Evolutionary conservation across 2,888 invertebrate genomes (phyloP).

Genomic region (Tenthredo notha): DNA sequence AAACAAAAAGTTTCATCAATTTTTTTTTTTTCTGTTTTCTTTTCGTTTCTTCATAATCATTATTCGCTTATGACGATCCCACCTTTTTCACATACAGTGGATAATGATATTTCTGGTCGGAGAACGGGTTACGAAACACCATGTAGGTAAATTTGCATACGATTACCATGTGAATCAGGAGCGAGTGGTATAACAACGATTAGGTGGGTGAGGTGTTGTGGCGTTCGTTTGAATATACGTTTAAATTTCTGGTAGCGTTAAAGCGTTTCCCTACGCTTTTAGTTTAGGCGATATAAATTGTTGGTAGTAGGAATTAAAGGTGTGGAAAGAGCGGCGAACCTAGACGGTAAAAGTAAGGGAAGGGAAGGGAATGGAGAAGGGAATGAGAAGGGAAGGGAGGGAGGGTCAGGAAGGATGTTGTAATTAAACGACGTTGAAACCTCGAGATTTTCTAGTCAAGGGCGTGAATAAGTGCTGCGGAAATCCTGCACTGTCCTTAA

Average conservation of each 20-base stretch:
- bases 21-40: background rate
- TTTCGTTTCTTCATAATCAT: background rate
- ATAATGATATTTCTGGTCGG: conserved; percentile 1
- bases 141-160: conserved; percentile 39
- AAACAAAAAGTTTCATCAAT: background rate
- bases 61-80: background rate
- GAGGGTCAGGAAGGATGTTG: conserved; percentile 23
- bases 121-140: conserved; percentile 18
- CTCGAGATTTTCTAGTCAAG: conserved; percentile 27
- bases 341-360: background rate
- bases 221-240: background rate
- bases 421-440: conserved; percentile 22
- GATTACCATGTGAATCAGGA: conserved; percentile 45
- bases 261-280: background rate
- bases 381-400: background rate
- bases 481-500: conserved; percentile 34
- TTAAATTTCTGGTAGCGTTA: background rate
- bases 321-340: conserved; percentile 22
- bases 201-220: conserved; percentile 19
- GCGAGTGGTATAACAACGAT: background rate
- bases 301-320: background rate
- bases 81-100: background rate
- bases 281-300: conserved; percentile 6
- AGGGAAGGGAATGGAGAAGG: background rate
- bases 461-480: conserved; percentile 38